Percentiles rank a stretch among this genome's conserved stretches.
phyloP scores from a whole-genome alignment of 2,797 vertebrate species.

The Semotilus atromaculatus region DNA sequence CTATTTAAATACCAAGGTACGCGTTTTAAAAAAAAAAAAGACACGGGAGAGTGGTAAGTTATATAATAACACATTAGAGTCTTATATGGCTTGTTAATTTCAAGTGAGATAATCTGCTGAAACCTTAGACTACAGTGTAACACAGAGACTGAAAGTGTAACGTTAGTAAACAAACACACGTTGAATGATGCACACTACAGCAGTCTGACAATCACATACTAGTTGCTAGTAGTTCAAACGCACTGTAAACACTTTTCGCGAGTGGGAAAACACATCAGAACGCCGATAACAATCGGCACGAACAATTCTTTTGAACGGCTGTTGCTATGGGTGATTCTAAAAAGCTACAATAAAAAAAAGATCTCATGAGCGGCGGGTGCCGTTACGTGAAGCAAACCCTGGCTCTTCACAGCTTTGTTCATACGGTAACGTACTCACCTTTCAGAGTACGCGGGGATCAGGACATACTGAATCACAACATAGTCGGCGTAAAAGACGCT shows the following conservation, averaged over 20 bases:
- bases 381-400: not conserved
- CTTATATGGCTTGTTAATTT: not conserved
- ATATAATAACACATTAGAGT: not conserved
- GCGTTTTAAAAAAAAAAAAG: not conserved
- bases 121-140: not conserved
- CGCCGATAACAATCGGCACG: not conserved
- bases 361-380: not conserved
- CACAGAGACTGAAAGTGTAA: not conserved
- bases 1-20: not conserved
- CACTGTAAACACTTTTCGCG: not conserved
- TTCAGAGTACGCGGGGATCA: constrained; percentile 78
- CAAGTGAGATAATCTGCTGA: not conserved
- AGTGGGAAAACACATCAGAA: not conserved
- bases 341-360: not conserved
- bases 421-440: constrained; percentile 70
- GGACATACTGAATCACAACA: constrained; percentile 81
- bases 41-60: not conserved
- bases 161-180: not conserved
- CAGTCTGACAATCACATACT: not conserved
- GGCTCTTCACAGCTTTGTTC: not conserved
- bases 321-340: not conserved
- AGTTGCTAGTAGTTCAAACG: not conserved
- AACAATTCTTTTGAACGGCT: not conserved
- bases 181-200: not conserved
- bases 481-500: constrained; percentile 85